Base-by-base conservation (phyloP, 2,797 vertebrate genomes). In the Petrocephalus sullivani region DNA sequence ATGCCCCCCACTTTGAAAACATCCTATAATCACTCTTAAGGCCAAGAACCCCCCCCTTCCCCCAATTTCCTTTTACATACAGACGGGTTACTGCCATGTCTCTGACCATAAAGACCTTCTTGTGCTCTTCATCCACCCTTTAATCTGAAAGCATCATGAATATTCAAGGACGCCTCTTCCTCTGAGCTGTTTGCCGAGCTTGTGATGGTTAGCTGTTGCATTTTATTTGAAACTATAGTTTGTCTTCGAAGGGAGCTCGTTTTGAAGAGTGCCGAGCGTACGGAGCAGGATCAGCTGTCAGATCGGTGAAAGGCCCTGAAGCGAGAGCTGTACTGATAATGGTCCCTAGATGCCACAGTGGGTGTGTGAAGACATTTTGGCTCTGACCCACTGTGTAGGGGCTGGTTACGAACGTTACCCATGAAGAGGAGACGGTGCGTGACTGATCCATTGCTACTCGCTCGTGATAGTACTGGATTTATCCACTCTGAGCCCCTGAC, bases 61-160 rank as follows among this genome's bases (percentile, higher is more conserved):
- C 5, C 75, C 41, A 0, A 16, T n/a, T 81, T 49, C 19, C 75
- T 21, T 81, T n/a, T n/a, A 49, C 75, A 0, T 19, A 6, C 19
- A n/a, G 41, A 81, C 41, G 19, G 14, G 46, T 81, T 57, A 57
- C 56, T 19, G 56, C 10, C 10, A 12, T 57, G 8, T 14, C 16
- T 78, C 37, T 49, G 16, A 81, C 37, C 41, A 81, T 81, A 81
- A 81, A 81, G 75, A 81, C 75, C 75, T 81, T 81, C 75, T 19
- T 81, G 75, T 81, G 75, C 41, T 81, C 16, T 81, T 81, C 41
- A 81, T 81, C 41, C 37, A 41, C 41, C 37, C 75, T 81, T 49
- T 81, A 19, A 81, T 81, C n/a, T 81, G 75, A 81, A 21, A 81
- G 75, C 7, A 28, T 81, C 75, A 81, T 81, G 41, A 81, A 81